Conservation (phyloP, 2,888 invertebrate species). For the Lutraria lutraria region DNA sequence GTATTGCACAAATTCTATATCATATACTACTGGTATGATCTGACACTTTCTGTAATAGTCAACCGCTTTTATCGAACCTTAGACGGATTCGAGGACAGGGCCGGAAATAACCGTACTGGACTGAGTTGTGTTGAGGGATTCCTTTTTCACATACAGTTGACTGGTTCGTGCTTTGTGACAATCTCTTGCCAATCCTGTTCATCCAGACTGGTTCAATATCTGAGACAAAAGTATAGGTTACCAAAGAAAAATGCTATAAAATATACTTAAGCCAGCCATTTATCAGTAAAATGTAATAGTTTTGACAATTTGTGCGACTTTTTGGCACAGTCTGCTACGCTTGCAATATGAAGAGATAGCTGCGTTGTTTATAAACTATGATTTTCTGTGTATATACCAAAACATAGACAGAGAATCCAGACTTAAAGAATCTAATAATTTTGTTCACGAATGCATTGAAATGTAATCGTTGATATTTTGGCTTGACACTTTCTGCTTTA, state of each 20-base stretch:
- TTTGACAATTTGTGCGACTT: background rate
- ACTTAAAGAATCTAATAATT: background rate
- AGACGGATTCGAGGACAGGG: no score
- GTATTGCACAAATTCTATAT: background rate
- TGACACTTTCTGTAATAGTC: slow-evolving; percentile 7
- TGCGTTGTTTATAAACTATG: background rate
- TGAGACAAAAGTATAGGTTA: background rate
- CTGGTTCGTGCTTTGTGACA: background rate
- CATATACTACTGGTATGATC: background rate
- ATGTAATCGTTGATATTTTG: no score
- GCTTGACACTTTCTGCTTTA: no score
- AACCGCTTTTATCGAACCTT: no score
- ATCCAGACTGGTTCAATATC: background rate
- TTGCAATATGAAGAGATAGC: background rate
- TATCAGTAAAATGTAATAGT: background rate
- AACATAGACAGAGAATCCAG: background rate
- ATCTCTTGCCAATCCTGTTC: background rate
- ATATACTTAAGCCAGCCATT: background rate
- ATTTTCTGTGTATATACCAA: background rate
- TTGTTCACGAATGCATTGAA: no score
- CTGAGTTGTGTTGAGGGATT: no score
- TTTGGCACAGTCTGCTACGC: background rate
- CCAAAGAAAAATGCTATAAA: background rate
- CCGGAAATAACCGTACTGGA: no score
- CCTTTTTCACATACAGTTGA: background rate